phyloP scores from a whole-genome alignment of 2,113 vertebrate genomes.

The Phyllopteryx taeniolatus region DNA sequence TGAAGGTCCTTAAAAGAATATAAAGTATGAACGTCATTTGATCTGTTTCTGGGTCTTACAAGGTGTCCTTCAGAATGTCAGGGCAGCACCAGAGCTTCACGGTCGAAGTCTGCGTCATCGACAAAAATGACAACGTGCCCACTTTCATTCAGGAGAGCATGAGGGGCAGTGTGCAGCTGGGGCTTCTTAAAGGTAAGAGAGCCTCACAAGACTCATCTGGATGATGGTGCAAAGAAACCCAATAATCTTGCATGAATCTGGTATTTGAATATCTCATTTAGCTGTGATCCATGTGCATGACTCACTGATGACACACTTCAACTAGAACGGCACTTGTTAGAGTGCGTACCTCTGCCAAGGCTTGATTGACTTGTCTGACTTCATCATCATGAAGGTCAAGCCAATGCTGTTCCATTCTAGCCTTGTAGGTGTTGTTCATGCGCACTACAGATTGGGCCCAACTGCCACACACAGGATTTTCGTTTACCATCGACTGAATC shows the following conservation, averaged over 20 bases:
- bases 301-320: not conserved
- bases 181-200: constrained; percentile 70
- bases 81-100: constrained; percentile 66
- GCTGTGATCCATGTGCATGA: not conserved
- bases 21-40: not conserved
- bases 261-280: not conserved
- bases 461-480: too few species aligned
- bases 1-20: not conserved
- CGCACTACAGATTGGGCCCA: not conserved
- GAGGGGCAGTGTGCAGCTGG: constrained; percentile 73
- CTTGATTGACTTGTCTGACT: not conserved
- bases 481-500: too few species aligned
- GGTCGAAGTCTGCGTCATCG: constrained; percentile 70
- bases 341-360: not conserved
- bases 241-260: not conserved
- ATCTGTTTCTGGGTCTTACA: constrained; percentile 33
- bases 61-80: constrained; percentile 68
- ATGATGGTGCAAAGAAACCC: not conserved
- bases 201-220: not conserved
- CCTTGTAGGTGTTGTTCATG: not conserved
- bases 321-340: not conserved
- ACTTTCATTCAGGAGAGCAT: constrained; percentile 70
- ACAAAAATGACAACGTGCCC: constrained; percentile 77
- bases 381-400: not conserved
- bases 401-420: too few species aligned